Evolutionary conservation across 2,113 vertebrate genomes (phyloP).

Genomic region (Engraulis encrasicolus): DNA sequence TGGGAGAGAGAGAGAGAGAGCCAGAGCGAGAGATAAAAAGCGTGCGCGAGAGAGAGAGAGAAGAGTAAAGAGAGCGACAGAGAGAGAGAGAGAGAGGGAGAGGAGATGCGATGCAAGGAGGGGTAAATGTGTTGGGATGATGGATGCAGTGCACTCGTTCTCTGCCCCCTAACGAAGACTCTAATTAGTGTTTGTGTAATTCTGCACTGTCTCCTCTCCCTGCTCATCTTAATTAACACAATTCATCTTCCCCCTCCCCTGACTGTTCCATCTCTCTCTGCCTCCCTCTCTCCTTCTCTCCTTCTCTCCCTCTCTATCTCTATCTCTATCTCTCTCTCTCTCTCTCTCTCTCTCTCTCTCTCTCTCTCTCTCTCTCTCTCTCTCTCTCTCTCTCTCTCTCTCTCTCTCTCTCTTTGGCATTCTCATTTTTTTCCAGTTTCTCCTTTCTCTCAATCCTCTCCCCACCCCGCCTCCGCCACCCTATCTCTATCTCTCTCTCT

Average conservation of each 20-base stretch:
- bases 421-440: too few species aligned
- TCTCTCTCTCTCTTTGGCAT: constrained; percentile 48
- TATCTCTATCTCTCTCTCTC: too few species aligned
- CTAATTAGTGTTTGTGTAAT: constrained; percentile 88
- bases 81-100: constrained; percentile 53
- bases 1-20: background rate
- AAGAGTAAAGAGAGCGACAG: constrained; percentile 4
- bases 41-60: background rate
- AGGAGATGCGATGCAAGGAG: constrained; percentile 57
- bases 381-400: constrained; percentile 56
- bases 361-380: constrained; percentile 58
- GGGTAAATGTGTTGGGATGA: constrained; percentile 66
- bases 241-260: constrained; percentile 83
- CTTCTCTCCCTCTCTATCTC: constrained; percentile 57
- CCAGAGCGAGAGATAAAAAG: background rate
- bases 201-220: constrained; percentile 83
- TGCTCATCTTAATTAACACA: constrained; percentile 85
- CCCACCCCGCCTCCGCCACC: constrained; percentile 64
- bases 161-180: constrained; percentile 83
- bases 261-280: constrained; percentile 66
- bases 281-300: constrained; percentile 53
- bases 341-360: constrained; percentile 58
- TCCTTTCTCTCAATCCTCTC: constrained; percentile 34
- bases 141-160: constrained; percentile 80
- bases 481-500: constrained; percentile 66